phyloP scores from a whole-genome alignment of 2,797 vertebrate genomes.

The Antennarius maculatus region DNA sequence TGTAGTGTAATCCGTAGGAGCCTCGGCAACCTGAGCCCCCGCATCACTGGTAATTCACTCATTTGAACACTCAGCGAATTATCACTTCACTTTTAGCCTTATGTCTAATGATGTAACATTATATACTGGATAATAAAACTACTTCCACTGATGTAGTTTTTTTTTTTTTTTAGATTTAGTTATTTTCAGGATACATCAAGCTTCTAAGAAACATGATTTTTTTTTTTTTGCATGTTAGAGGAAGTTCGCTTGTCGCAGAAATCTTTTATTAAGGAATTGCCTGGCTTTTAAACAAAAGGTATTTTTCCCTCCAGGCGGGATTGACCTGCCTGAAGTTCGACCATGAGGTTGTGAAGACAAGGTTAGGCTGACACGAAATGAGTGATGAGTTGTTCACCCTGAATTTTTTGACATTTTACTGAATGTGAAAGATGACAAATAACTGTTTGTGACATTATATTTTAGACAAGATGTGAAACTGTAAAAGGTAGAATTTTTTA shows the following conservation, averaged over 20 bases:
- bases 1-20: background rate
- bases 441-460: conserved; percentile 3
- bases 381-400: background rate
- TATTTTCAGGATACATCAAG: background rate
- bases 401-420: conserved; percentile 9
- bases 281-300: background rate
- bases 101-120: background rate
- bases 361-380: background rate
- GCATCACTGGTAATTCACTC: background rate
- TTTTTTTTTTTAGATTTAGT: background rate
- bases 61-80: background rate
- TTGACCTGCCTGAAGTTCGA: background rate
- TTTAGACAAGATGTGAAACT: background rate
- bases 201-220: no score
- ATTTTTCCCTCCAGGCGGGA: background rate
- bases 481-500: background rate
- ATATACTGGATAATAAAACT: background rate
- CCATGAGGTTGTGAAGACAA: conserved; percentile 1
- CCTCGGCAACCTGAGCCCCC: conserved; percentile 1
- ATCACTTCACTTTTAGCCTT: background rate
- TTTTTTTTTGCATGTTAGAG: background rate
- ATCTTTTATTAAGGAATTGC: background rate
- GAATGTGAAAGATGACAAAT: conserved; percentile 2
- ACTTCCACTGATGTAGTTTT: background rate
- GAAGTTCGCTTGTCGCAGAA: background rate